These are phyloP conservation scores for Porites divaricata DNA, from an alignment of 92 coral and sea anemone genomes.

Conservation along the genomic window DNA sequence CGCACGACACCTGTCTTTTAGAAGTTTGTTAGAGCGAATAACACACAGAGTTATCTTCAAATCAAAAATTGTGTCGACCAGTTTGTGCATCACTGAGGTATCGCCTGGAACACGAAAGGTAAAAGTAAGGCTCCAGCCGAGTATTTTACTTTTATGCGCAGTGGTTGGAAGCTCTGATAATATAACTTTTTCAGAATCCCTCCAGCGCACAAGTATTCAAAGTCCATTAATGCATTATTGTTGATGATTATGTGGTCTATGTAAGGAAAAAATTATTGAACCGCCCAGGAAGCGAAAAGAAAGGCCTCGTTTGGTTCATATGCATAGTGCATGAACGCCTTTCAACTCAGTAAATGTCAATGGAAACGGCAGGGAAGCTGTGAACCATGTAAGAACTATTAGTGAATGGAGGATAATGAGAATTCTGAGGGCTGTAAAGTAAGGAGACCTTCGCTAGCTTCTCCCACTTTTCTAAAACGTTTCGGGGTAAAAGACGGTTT, in stretches of 20 bases:
- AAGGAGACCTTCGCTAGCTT: not conserved
- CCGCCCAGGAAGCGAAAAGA: slow-evolving; percentile 45
- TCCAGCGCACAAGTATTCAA: slow-evolving; percentile 21
- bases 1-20: slow-evolving; percentile 13
- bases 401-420: not conserved
- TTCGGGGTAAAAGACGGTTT: not conserved
- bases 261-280: slow-evolving; percentile 6
- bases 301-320: slow-evolving; percentile 16
- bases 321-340: slow-evolving; percentile 11
- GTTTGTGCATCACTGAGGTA: not conserved
- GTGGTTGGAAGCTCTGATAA: not conserved
- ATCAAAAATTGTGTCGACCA: not conserved
- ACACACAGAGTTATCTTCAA: not conserved
- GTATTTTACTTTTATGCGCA: not conserved
- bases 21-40: not conserved
- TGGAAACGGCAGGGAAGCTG: not conserved
- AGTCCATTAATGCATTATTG: slow-evolving; percentile 18
- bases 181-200: not conserved
- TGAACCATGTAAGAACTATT: not conserved
- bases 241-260: slow-evolving; percentile 30
- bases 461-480: not conserved
- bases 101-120: not conserved
- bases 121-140: not conserved
- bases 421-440: not conserved
- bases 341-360: slow-evolving; percentile 12